Base-by-base conservation (phyloP, 2,797 vertebrate genomes). In the Micropoecilia bifurca region DNA sequence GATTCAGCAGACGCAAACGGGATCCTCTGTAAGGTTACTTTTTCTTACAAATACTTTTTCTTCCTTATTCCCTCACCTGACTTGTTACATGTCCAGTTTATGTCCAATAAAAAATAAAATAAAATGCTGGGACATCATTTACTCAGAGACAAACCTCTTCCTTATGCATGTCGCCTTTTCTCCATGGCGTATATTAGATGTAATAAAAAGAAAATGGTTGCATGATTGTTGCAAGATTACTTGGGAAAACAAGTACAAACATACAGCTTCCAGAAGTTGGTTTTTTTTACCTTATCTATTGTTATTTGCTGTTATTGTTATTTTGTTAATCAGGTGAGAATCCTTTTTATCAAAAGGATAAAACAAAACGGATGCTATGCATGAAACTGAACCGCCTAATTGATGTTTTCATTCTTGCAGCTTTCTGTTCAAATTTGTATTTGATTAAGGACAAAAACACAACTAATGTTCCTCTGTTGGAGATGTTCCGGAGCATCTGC, bases 401-500 rank as follows among this genome's bases (percentile, higher is more conserved):
- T 1, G 25, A 53, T 41, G 47, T 50, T 55, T 30, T 36, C 6
- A 41, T 63, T 72, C 18, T 72, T 72, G 18, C 89, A 89, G 88
- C 55, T 0, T 95, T 96, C 77, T 96, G 96, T 80, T 46, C 43
- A 12, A 79, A 84, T 53, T 86, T 96, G 75, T 0, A 0, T 6
- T 0, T 6, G 13, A 48, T 93, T 30, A 80, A 69, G 9, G 0
- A 41, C 0, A 82, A 77, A 55, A 95, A 95, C 82, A 75, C 83
- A 76, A 95, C 94, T 1, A 33, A 88, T 14, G 7, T 92, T 18
- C 59, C 94, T 71, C 22, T 96, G 73, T 76, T 95, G 16, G 96
- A 96, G 86, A 77, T 96, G 74, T 91, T 93, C 73, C 91, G 85
- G 55, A 96, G 96, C 82, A 95, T 96, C 73, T 96, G 96, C 83